Base-by-base conservation (phyloP, 2,113 vertebrate species). In the Ploceus nigricollis region DNA sequence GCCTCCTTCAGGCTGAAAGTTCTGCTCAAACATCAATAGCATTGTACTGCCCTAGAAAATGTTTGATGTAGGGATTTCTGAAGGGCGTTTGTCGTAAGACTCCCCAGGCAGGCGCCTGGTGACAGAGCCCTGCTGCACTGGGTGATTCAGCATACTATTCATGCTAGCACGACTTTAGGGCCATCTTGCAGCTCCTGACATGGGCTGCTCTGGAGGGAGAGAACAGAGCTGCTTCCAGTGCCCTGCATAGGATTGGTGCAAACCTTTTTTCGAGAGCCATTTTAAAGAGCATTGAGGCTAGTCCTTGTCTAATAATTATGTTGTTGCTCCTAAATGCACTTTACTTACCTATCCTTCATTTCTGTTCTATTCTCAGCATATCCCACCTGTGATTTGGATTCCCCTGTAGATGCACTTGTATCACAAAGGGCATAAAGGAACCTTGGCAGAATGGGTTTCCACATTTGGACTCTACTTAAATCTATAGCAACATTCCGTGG, bases 1-100 rank as follows among this genome's bases (percentile, higher is more conserved):
- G 82, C 80, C 72, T 95, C 72, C 77, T 90, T 78, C 51, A 48
- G 90, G 93, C 93, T 92, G 87, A 90, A 96, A 95, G 82, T 95
- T 93, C 58, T 96, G 60, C n/a, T 93, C 89, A 86, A 96, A 89
- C 87, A 87, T 64, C 89, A 89, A 19, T 58, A 77, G 79, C 90
- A 82, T 60, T 81, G 89, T 60, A 54, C 87, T 89, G 65, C 61
- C 78, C 58, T 31, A 37, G 87, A 85, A 96, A 81, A 93, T 92
- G 85, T 95, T 96, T 96, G 92, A 93, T 82, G 79, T 91, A 50
- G 47, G 78, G 66, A 85, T 90, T 91, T 94, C 68, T 70, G 44
- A 48, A 78, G 22, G 47, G 22, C 45, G 21, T 84, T 85, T 85
- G 66, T 51, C 53, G 50, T 25, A 18, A 54, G 63, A 13, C 50